These are phyloP conservation scores for Trichogramma evanescens DNA, from an alignment of 2,888 invertebrate species.

Conservation along the genomic window DNA sequence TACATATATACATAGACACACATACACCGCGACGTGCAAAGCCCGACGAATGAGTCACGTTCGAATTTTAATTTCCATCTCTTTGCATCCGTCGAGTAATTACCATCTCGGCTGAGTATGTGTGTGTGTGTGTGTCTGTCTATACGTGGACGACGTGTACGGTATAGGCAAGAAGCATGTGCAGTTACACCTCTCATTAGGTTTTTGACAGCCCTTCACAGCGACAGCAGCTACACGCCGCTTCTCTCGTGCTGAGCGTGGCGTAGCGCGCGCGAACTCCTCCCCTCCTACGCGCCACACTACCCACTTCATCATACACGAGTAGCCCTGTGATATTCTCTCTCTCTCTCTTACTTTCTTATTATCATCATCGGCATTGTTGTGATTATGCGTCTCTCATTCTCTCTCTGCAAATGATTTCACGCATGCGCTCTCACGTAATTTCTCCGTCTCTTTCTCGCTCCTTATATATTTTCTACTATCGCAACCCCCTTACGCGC, in stretches of 20 bases:
- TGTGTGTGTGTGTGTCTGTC: constrained; percentile 28
- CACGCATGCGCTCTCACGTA: constrained; percentile 14
- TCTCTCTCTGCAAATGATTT: constrained; percentile 20
- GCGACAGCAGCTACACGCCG: constrained; percentile 31
- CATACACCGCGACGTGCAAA: too few species aligned
- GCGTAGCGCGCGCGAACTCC: constrained; percentile 25
- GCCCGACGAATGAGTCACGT: constrained; percentile 31
- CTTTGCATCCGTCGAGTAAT: constrained; percentile 13
- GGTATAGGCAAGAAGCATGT: constrained; percentile 41
- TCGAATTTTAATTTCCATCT: constrained; percentile 32
- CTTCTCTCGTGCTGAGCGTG: constrained; percentile 35
- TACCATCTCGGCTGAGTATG: constrained; percentile 4
- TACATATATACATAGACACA: neutral
- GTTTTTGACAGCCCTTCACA: constrained; percentile 48
- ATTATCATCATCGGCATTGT: too few species aligned
- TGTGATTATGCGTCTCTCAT: constrained; percentile 14
- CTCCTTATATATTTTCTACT: too few species aligned
- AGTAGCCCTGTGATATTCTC: neutral
- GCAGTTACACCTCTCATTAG: constrained; percentile 49
- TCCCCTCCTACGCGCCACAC: constrained; percentile 18
- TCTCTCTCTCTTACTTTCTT: neutral
- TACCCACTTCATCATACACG: neutral
- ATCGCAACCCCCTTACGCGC: too few species aligned
- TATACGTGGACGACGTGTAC: constrained; percentile 28
- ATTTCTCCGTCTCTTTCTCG: constrained; percentile 8